phyloP scores from a whole-genome alignment of 2,888 invertebrate species.

The Matsumyia berberina region DNA sequence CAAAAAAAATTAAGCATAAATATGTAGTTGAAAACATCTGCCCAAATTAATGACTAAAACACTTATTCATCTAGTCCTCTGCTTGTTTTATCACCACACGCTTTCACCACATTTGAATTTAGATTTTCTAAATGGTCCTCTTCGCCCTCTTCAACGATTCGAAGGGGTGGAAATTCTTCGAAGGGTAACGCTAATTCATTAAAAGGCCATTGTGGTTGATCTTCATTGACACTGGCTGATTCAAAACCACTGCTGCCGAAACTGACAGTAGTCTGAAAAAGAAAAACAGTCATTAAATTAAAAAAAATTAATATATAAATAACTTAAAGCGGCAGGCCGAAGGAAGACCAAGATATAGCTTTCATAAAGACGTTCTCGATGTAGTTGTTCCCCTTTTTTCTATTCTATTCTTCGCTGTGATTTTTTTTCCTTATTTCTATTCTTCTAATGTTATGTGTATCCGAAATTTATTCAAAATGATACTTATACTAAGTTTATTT shows the following conservation, averaged over 20 bases:
- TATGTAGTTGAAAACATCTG: conserved; percentile 7
- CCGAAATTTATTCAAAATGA: conserved; percentile 7
- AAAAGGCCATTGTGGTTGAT: conserved; percentile 40
- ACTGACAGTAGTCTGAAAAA: conserved; percentile 79
- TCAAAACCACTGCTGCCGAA: conserved; percentile 79
- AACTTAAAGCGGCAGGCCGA: too few relatives aligned
- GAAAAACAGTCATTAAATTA: conserved; percentile 1
- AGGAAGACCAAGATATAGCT: too few relatives aligned
- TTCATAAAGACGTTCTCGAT: too few relatives aligned
- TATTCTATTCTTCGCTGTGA: too few relatives aligned
- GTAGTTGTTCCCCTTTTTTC: too few relatives aligned
- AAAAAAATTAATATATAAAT: conserved; percentile 65
- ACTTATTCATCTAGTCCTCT: conserved; percentile 44
- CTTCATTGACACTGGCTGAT: conserved; percentile 57
- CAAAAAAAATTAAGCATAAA: conserved; percentile 63
- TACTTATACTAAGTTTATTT: not conserved
- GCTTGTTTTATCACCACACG: conserved; percentile 30
- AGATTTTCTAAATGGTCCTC: conserved; percentile 30
- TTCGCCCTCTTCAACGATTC: conserved; percentile 57
- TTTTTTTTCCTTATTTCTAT: conserved; percentile 2
- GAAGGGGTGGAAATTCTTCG: conserved; percentile 62
- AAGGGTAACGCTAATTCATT: conserved; percentile 33
- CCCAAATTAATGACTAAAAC: conserved; percentile 26
- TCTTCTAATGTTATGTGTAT: conserved; percentile 6
- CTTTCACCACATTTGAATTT: conserved; percentile 15